Evolutionary conservation across 2,113 vertebrate species (phyloP).

Genomic region (Datnioides undecimradiatus): DNA sequence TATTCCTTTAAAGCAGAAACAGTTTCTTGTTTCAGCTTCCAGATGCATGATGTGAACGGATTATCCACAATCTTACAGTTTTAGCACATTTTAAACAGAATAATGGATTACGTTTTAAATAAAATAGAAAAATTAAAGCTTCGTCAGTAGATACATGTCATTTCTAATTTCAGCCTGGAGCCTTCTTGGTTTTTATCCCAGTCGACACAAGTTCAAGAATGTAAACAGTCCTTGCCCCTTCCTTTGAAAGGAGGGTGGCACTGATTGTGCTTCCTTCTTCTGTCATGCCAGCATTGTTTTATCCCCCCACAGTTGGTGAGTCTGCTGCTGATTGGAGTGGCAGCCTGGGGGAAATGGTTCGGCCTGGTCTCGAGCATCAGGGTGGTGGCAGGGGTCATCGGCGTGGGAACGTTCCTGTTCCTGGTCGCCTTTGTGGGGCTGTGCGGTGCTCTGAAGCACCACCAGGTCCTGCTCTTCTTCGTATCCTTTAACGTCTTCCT

Average conservation of each 20-base stretch:
- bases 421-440: constrained; percentile 93
- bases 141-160: too few relatives aligned
- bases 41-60: too few relatives aligned
- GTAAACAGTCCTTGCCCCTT: too few relatives aligned
- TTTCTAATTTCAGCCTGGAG: too few relatives aligned
- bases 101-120: too few relatives aligned
- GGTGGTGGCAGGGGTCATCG: constrained; percentile 93
- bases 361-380: constrained; percentile 96
- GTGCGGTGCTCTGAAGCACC: constrained; percentile 94
- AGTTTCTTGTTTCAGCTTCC: not conserved
- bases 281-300: not conserved
- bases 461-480: constrained; percentile 98
- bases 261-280: not conserved
- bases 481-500: too few relatives aligned
- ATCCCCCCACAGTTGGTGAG: constrained; percentile 89
- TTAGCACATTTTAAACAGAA: too few relatives aligned
- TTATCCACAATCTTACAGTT: too few relatives aligned
- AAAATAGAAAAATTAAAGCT: too few relatives aligned
- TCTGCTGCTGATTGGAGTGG: constrained; percentile 94
- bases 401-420: constrained; percentile 94
- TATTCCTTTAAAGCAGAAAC: too few relatives aligned
- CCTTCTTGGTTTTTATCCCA: not conserved
- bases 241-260: not conserved
- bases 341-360: constrained; percentile 96
- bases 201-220: not conserved